Evolutionary conservation across 2,797 vertebrate genomes (phyloP).

Genomic region (Telmatherina bonti): DNA sequence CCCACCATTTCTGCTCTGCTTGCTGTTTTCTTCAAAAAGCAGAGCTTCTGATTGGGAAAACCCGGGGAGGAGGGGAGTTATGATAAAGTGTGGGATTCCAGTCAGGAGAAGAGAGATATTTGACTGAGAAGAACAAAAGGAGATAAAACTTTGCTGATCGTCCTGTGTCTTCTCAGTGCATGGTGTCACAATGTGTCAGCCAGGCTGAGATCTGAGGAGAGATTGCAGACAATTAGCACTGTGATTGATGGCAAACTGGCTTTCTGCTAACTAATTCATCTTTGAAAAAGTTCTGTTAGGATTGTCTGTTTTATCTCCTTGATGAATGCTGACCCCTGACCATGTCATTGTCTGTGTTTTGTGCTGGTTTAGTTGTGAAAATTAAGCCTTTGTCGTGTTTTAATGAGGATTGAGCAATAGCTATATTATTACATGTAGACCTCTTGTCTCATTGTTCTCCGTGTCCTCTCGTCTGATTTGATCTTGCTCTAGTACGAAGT

Average conservation of each 20-base stretch:
- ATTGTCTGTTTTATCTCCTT: slow-evolving; percentile 65
- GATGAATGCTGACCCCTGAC: slow-evolving; percentile 73
- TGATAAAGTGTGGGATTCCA: slow-evolving; percentile 47
- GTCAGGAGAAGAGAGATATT: slow-evolving; percentile 27
- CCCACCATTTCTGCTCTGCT: slow-evolving; percentile 42
- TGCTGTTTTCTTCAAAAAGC: slow-evolving; percentile 37
- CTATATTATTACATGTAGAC: slow-evolving; percentile 39
- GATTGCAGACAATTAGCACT: slow-evolving; percentile 24
- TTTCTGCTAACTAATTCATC: slow-evolving; percentile 40
- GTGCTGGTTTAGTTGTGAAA: slow-evolving; percentile 34
- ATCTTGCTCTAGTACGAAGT: not conserved
- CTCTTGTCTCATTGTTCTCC: slow-evolving; percentile 21
- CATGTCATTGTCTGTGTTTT: slow-evolving; percentile 55
- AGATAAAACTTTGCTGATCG: slow-evolving; percentile 38
- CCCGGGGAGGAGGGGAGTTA: slow-evolving; percentile 25
- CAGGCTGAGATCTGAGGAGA: slow-evolving; percentile 20
- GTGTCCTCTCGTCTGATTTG: slow-evolving; percentile 15
- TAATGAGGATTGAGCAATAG: slow-evolving; percentile 11
- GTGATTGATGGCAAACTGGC: slow-evolving; percentile 44
- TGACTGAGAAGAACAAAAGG: slow-evolving; percentile 37
- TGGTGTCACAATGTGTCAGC: slow-evolving; percentile 10
- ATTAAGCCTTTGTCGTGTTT: slow-evolving; percentile 6
- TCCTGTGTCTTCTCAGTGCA: slow-evolving; percentile 26
- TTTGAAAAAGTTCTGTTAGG: slow-evolving; percentile 19
- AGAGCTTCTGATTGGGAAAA: slow-evolving; percentile 41